phyloP scores from a whole-genome alignment of 2,888 invertebrate genomes.

The Mythimna loreyi region DNA sequence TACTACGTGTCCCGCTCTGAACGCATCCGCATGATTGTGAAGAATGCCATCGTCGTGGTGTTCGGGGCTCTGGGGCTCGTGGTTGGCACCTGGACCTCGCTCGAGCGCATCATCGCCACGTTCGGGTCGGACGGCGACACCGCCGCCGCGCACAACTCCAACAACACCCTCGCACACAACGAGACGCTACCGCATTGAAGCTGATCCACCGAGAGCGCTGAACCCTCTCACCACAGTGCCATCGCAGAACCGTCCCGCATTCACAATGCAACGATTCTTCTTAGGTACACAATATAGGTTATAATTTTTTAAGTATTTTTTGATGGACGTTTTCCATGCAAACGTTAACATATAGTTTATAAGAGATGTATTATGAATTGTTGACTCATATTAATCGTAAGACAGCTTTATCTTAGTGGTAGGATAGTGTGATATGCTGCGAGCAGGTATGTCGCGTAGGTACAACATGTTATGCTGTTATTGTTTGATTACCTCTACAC shows the following conservation, averaged over 20 bases:
- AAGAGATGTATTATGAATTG: slow-evolving; percentile 65
- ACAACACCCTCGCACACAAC: slow-evolving; percentile 41
- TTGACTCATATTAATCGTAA: slow-evolving; percentile 62
- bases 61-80: slow-evolving; percentile 93
- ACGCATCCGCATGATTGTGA: slow-evolving; percentile 90
- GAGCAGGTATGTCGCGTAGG: slow-evolving; percentile 23
- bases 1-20: slow-evolving; percentile 90
- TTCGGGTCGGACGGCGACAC: slow-evolving; percentile 73
- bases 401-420: slow-evolving; percentile 63
- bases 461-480: slow-evolving; percentile 27
- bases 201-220: slow-evolving; percentile 31
- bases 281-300: slow-evolving; percentile 59
- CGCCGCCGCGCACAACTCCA: background rate
- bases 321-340: slow-evolving; percentile 68
- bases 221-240: slow-evolving; percentile 69
- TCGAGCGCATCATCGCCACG: slow-evolving; percentile 91
- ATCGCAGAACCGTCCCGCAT: slow-evolving; percentile 68
- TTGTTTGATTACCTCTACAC: slow-evolving; percentile 30
- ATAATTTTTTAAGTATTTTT: slow-evolving; percentile 63
- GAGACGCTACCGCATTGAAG: slow-evolving; percentile 29
- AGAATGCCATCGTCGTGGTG: slow-evolving; percentile 92
- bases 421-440: slow-evolving; percentile 42
- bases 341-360: slow-evolving; percentile 67
- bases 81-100: slow-evolving; percentile 93
- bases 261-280: slow-evolving; percentile 67